Base-by-base conservation (phyloP, 2,888 invertebrate species). In the Coleophora flavipennella region DNA sequence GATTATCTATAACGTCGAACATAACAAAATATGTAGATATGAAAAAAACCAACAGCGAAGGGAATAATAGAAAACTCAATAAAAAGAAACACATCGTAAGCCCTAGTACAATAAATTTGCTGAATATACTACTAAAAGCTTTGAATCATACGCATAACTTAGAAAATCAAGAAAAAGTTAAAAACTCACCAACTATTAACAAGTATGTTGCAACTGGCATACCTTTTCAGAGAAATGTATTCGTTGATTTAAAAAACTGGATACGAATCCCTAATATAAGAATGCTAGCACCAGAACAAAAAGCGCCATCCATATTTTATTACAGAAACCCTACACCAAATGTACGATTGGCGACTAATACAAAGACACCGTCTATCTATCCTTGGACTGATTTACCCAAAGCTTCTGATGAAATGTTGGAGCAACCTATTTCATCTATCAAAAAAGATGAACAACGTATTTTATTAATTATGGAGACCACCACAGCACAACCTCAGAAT, bases 91-190 rank as follows among this genome's bases (percentile, higher is more conserved):
- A 60, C 7, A 59, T 59, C 27, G 51, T 70, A 1, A 69, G 72
- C 13, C 59, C 50, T 42, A 55, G 59, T 1, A 67, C 69, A 2
- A 44, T 73, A 0, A 71, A 74, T 48, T 44, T 80, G 2, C 51
- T 79, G 1, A 77, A 78, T 7, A 50, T 76, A 38, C 46, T 79
- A 25, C 43, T 80, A 11, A 78, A 76, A 44, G 64, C 71, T 0
- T 47, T 80, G 1, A 71, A 70, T 37, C 65, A 70, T 41, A 71
- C 76, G 31, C 55, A 52, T 44, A 61, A 65, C 38, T 48, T 70
- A 9, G 62, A 75, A 20, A 70, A 69, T 40, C 50, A 67, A 1
- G 41, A 68, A 12, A 67, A 72, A 45, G 68, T 69, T 12, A 51
- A 70, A 0, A 71, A 56, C 33, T 45, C 62, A 9, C 46, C 67